phyloP scores from a whole-genome alignment of 1,140 invertebrate species.

The Drosophila mayri region DNA sequence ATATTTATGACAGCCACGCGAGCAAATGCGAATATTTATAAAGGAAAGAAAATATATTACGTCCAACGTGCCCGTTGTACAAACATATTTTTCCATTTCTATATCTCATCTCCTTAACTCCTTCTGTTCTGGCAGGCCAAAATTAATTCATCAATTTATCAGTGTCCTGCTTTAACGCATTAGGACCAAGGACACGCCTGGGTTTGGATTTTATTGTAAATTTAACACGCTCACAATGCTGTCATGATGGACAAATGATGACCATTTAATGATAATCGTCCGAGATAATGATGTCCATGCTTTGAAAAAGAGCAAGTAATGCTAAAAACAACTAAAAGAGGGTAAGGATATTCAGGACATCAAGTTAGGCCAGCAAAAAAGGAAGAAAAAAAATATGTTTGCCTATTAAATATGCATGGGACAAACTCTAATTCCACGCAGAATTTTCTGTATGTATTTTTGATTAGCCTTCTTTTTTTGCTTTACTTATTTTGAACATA shows the following conservation, averaged over 20 bases:
- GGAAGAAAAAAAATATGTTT: constrained; percentile 7
- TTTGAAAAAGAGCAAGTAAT: constrained; percentile 11
- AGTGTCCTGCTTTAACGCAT: constrained; percentile 27
- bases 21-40: constrained; percentile 47
- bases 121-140: neutral
- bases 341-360: constrained; percentile 8
- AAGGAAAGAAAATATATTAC: constrained; percentile 8
- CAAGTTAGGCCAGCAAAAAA: constrained; percentile 7
- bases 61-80: constrained; percentile 4
- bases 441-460: constrained; percentile 1
- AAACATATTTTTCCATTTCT: neutral
- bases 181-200: constrained; percentile 10
- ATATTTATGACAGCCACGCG: constrained; percentile 67
- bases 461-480: constrained; percentile 5
- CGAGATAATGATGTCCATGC: constrained; percentile 38
- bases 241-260: constrained; percentile 58
- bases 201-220: constrained; percentile 11
- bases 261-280: constrained; percentile 63
- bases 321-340: constrained; percentile 2
- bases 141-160: constrained; percentile 55
- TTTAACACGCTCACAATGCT: constrained; percentile 51
- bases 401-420: constrained; percentile 30
- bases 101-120: neutral
- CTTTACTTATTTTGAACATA: constrained; percentile 1
- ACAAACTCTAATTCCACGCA: constrained; percentile 3